Conservation (phyloP, 1,140 invertebrate species). For the Drosophila funebris region DNA sequence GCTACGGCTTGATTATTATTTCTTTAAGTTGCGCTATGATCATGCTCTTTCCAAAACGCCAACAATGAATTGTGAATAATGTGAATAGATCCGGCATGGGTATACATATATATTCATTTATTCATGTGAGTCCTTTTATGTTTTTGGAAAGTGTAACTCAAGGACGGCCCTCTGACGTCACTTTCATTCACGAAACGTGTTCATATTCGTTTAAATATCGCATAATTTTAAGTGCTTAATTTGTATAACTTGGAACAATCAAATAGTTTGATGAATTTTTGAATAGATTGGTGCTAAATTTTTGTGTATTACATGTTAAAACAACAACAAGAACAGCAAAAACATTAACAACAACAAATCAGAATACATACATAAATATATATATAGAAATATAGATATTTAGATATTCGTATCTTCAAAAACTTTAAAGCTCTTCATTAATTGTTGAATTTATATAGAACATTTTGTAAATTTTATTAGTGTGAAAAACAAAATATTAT, state of each 20-base stretch:
- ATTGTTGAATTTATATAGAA: conserved; percentile 80
- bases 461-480: conserved; percentile 77
- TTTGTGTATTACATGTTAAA: conserved; percentile 70
- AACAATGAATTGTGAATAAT: background rate
- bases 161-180: conserved; percentile 8
- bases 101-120: too few relatives aligned
- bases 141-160: conserved; percentile 18
- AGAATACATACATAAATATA: conserved; percentile 34
- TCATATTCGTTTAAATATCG: conserved; percentile 45
- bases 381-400: conserved; percentile 42
- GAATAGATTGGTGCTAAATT: conserved; percentile 82
- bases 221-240: conserved; percentile 70
- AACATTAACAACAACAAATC: conserved; percentile 44
- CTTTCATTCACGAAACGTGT: conserved; percentile 40
- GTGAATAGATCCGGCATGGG: background rate
- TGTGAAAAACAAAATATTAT: conserved; percentile 46
- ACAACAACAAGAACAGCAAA: conserved; percentile 20
- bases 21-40: conserved; percentile 40
- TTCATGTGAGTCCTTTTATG: background rate
- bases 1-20: conserved; percentile 55
- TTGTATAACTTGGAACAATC: conserved; percentile 81
- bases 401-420: conserved; percentile 48
- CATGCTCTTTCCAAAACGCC: conserved; percentile 13
- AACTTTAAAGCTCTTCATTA: conserved; percentile 65
- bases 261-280: conserved; percentile 82